Percentiles rank a stretch among this genome's conserved stretches.
Conservation (phyloP, 1,140 invertebrate genomes). For the Diprion similis region DNA sequence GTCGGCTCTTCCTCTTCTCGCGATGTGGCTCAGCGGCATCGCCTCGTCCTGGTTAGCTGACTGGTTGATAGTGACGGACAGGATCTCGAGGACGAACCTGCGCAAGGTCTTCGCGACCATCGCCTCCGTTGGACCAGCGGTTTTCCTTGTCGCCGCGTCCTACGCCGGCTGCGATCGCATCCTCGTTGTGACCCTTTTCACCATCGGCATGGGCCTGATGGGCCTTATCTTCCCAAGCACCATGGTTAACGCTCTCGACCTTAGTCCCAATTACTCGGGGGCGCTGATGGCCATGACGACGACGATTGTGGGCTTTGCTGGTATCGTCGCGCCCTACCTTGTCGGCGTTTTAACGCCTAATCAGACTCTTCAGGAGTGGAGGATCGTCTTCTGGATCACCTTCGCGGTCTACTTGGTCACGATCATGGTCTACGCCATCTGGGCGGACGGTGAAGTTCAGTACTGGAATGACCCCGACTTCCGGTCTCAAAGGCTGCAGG, state of each 20-base stretch:
- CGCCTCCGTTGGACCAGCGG: slow-evolving; percentile 74
- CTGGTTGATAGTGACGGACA: slow-evolving; percentile 65
- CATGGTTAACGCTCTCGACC: slow-evolving; percentile 61
- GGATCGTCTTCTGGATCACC: slow-evolving; percentile 81
- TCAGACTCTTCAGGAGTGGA: slow-evolving; percentile 76
- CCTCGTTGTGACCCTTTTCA: slow-evolving; percentile 33
- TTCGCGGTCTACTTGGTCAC: slow-evolving; percentile 76
- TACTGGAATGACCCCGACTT: slow-evolving; percentile 41
- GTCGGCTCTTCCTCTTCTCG: slow-evolving; percentile 71
- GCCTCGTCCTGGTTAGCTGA: slow-evolving; percentile 70
- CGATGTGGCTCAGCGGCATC: slow-evolving; percentile 75
- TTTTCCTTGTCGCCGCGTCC: slow-evolving; percentile 68
- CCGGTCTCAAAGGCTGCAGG: too few species aligned
- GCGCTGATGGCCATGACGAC: slow-evolving; percentile 65
- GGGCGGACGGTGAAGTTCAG: too few species aligned
- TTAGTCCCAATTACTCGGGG: slow-evolving; percentile 36
- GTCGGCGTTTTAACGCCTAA: slow-evolving; percentile 40
- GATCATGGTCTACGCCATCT: slow-evolving; percentile 72
- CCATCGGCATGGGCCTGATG: slow-evolving; percentile 36
- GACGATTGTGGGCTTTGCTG: slow-evolving; percentile 62
- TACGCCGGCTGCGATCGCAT: slow-evolving; percentile 41
- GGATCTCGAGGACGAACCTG: slow-evolving; percentile 64
- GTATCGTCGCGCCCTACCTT: slow-evolving; percentile 42
- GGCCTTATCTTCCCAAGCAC: slow-evolving; percentile 35
- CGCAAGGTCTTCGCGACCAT: slow-evolving; percentile 76